Conservation (phyloP, 2,797 vertebrate species). For the Picus viridis region DNA sequence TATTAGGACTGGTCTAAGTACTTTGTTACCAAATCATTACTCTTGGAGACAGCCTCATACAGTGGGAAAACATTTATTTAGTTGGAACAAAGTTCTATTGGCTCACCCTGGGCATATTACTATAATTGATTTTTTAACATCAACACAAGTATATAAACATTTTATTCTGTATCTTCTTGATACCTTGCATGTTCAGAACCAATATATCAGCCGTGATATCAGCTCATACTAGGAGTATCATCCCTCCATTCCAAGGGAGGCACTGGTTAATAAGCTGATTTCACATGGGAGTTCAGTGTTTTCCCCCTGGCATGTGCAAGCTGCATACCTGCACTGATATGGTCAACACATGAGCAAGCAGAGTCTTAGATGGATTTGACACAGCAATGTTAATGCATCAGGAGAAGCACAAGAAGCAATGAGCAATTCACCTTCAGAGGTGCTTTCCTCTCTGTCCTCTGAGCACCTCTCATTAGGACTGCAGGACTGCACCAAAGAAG, state of each 20-base stretch:
- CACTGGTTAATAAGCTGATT: neutral
- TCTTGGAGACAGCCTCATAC: neutral
- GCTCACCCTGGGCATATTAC: neutral
- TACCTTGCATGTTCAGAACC: neutral
- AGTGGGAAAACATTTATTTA: constrained; percentile 1
- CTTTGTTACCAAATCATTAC: constrained; percentile 6
- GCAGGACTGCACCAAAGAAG: neutral
- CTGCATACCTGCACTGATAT: neutral
- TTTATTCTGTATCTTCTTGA: neutral
- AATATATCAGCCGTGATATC: neutral
- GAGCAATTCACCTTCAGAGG: neutral
- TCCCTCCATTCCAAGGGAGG: neutral
- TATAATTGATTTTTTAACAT: constrained; percentile 16
- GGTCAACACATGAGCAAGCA: neutral
- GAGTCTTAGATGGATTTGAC: neutral
- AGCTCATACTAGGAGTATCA: accelerated
- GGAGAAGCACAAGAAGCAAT: neutral
- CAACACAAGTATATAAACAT: neutral
- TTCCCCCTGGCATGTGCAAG: neutral
- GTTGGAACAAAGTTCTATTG: neutral
- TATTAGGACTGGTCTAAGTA: neutral
- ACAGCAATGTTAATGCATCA: neutral
- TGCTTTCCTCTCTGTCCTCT: neutral
- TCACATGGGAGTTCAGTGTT: neutral
- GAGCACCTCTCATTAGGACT: neutral